Percentiles rank a stretch among this genome's conserved stretches.
Conservation (phyloP, 2,888 invertebrate species). For the Erannis defoliaria region DNA sequence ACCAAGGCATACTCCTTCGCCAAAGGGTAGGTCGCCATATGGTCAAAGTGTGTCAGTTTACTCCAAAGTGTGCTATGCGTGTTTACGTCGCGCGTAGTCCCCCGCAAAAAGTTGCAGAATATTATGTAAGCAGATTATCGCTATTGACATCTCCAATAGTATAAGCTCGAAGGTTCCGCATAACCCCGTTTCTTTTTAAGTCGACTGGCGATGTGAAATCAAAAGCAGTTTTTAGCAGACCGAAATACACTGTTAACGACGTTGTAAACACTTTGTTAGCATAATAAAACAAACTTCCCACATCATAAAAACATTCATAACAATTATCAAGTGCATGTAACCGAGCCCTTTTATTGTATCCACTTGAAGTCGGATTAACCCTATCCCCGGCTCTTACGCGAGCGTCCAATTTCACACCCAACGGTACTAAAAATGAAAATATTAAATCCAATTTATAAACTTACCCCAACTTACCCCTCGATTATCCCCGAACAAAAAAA, state of each 20-base stretch:
- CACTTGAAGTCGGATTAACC: conserved; percentile 73
- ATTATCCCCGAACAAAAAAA: conserved; percentile 71
- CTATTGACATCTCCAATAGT: too few species aligned
- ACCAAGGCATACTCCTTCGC: too few species aligned
- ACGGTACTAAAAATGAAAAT: conserved; percentile 81
- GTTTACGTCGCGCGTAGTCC: too few species aligned
- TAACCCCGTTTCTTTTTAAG: too few species aligned
- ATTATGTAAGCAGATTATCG: too few species aligned
- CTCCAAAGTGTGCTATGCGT: too few species aligned
- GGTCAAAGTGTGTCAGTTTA: too few species aligned
- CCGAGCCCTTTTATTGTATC: conserved; percentile 55
- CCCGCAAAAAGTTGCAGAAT: too few species aligned
- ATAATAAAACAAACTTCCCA: conserved; percentile 20
- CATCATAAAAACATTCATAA: conserved; percentile 36
- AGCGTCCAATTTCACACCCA: conserved; percentile 85
- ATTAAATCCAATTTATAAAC: conserved; percentile 84
- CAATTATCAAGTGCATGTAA: conserved; percentile 49
- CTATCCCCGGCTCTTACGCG: conserved; percentile 75
- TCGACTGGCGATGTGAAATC: too few species aligned
- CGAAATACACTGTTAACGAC: background rate
- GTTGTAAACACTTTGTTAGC: conserved; percentile 1
- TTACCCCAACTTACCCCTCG: conserved; percentile 74
- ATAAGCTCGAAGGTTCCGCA: too few species aligned
- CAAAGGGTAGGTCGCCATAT: too few species aligned
- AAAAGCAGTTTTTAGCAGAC: background rate